Evolutionary conservation across 37 sponge, comb jelly and placozoan species (phyloP).

Genomic region (Tethya wilhelma): DNA sequence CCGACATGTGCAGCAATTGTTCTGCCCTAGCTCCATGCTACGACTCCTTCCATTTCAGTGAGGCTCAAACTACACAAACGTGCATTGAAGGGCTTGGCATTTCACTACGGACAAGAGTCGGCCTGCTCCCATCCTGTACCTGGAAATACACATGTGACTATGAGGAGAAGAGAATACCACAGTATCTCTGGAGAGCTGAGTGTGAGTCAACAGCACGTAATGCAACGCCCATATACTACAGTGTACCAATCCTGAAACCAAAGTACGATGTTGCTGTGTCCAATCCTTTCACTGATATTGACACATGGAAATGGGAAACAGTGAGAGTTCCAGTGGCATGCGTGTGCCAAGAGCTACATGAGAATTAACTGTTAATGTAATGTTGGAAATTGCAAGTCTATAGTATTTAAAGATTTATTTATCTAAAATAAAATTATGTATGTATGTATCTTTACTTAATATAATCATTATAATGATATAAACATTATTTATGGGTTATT

Average conservation of each 20-base stretch:
- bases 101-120: background rate
- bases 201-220: background rate
- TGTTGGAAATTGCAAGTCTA: too few relatives aligned
- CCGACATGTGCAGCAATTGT: too few relatives aligned
- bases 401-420: too few relatives aligned
- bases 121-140: background rate
- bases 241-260: background rate
- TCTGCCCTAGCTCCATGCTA: too few relatives aligned
- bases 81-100: background rate
- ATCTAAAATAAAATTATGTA: too few relatives aligned
- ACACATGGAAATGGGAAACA: background rate
- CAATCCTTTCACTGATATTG: background rate
- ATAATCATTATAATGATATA: too few relatives aligned
- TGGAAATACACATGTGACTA: constrained; percentile 59
- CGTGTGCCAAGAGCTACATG: too few relatives aligned
- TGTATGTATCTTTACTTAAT: too few relatives aligned
- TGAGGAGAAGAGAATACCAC: constrained; percentile 46
- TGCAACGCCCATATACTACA: background rate
- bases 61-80: too few relatives aligned
- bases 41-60: too few relatives aligned
- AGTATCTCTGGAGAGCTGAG: constrained; percentile 25
- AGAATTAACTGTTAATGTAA: too few relatives aligned
- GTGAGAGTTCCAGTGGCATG: constrained; percentile 19
- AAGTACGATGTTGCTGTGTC: background rate
- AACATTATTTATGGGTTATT: too few relatives aligned